Percentiles rank a stretch among this genome's conserved stretches.
Evolutionary conservation across 2,888 invertebrate species (phyloP).

Genomic region (Quadroppia sp.): DNA sequence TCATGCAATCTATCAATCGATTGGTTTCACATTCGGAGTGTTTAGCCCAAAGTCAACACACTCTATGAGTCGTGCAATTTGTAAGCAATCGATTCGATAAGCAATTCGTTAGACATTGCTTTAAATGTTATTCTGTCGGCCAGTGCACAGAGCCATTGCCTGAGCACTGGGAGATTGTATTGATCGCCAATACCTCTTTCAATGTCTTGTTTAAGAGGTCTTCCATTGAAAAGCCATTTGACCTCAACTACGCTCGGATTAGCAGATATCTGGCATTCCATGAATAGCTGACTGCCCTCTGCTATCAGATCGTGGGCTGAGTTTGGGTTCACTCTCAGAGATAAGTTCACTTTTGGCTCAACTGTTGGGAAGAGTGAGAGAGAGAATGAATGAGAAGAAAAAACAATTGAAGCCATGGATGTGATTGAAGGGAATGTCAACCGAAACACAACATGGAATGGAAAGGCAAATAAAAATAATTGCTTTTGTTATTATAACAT

Average conservation of each 20-base stretch:
- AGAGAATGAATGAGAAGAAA: background rate
- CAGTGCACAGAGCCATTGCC: background rate
- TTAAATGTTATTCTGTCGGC: constrained; percentile 8
- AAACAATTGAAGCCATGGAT: background rate
- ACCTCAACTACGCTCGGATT: constrained; percentile 32
- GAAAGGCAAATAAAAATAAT: no score
- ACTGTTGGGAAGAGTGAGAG: background rate
- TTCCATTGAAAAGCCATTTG: constrained; percentile 35
- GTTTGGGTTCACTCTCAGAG: background rate
- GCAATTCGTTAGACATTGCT: constrained; percentile 4
- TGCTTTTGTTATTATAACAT: background rate
- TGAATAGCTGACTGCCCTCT: constrained; percentile 19
- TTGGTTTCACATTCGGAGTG: background rate
- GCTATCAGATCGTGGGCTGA: constrained; percentile 2
- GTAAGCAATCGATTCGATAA: constrained; percentile 16
- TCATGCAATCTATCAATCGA: constrained; percentile 1
- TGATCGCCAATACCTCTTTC: constrained; percentile 20
- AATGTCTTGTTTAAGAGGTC: constrained; percentile 17
- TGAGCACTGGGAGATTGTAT: background rate
- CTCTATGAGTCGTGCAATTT: background rate
- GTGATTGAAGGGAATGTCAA: no score
- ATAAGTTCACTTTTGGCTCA: constrained; percentile 31
- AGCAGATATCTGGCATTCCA: constrained; percentile 25
- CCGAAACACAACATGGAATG: background rate
- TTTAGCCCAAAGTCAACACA: no score